These are phyloP conservation scores for Eupithecia abbreviata DNA, from an alignment of 2,888 invertebrate genomes.

Conservation along the genomic window DNA sequence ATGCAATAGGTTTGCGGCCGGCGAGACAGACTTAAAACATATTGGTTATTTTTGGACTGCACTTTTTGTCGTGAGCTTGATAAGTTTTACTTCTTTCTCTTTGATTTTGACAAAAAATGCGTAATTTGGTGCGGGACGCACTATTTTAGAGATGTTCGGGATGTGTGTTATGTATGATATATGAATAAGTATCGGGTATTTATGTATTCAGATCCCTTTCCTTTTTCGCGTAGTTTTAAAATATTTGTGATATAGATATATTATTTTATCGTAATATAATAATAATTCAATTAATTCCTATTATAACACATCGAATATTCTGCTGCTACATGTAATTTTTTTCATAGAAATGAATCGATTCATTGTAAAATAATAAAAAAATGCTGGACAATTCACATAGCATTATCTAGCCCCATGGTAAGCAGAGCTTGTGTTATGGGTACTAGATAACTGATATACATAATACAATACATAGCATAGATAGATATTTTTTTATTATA, in stretches of 20 bases:
- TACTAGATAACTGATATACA: too few relatives aligned
- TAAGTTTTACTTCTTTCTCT: neutral
- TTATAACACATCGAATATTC: neutral
- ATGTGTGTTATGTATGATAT: neutral
- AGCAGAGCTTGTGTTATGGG: too few relatives aligned
- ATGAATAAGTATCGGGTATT: too few relatives aligned
- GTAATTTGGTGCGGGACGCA: neutral
- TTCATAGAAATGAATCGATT: neutral
- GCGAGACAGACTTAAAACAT: conserved; percentile 41
- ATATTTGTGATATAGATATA: neutral
- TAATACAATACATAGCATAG: too few relatives aligned
- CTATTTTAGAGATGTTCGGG: neutral
- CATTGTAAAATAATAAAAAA: neutral
- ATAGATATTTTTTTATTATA: too few relatives aligned
- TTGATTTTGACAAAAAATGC: neutral
- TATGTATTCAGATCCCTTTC: too few relatives aligned
- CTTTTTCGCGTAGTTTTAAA: too few relatives aligned
- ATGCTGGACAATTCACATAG: too few relatives aligned
- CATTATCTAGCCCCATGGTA: too few relatives aligned
- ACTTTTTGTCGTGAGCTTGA: neutral
- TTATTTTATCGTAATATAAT: too few relatives aligned
- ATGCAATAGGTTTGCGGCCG: conserved; percentile 72
- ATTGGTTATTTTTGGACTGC: conserved; percentile 11
- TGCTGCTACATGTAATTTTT: neutral
- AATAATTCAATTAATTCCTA: neutral